phyloP scores from a whole-genome alignment of 1,140 invertebrate species.

The Drosophila seguyi region DNA sequence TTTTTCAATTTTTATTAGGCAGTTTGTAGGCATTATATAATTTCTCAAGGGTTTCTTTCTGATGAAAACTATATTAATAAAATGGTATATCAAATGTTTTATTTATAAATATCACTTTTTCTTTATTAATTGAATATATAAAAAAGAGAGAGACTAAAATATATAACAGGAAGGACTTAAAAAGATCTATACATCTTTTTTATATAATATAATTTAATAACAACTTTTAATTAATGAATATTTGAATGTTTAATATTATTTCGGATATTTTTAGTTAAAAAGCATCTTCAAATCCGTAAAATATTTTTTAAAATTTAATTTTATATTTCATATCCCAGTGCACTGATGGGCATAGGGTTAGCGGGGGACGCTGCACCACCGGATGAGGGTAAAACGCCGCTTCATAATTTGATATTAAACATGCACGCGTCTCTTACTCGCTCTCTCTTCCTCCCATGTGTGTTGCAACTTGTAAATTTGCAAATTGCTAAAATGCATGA shows the following conservation, averaged over 20 bases:
- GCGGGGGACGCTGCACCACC: slow-evolving; percentile 6
- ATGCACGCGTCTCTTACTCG: slow-evolving; percentile 53
- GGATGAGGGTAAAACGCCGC: slow-evolving; percentile 58
- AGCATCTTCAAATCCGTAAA: not conserved
- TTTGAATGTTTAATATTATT: too few species aligned
- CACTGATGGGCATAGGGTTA: not conserved
- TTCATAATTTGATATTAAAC: slow-evolving; percentile 82
- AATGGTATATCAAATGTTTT: not conserved
- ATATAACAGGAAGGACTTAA: not conserved
- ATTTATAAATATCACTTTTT: not conserved
- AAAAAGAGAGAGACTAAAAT: fast-evolving
- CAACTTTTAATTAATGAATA: too few species aligned
- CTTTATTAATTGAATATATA: not conserved
- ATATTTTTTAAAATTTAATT: too few species aligned
- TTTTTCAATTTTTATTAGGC: not conserved
- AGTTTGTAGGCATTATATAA: not conserved
- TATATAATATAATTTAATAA: too few species aligned
- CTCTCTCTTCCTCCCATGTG: slow-evolving; percentile 16
- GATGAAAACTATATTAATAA: not conserved
- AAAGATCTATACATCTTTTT: too few species aligned
- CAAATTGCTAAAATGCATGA: slow-evolving; percentile 80
- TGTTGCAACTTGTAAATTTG: slow-evolving; percentile 80
- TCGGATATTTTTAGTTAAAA: not conserved
- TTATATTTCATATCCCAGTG: not conserved
- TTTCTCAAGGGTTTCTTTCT: not conserved